Evolutionary conservation across 2,113 vertebrate genomes (phyloP).

Genomic region (Alligator mississippiensis): DNA sequence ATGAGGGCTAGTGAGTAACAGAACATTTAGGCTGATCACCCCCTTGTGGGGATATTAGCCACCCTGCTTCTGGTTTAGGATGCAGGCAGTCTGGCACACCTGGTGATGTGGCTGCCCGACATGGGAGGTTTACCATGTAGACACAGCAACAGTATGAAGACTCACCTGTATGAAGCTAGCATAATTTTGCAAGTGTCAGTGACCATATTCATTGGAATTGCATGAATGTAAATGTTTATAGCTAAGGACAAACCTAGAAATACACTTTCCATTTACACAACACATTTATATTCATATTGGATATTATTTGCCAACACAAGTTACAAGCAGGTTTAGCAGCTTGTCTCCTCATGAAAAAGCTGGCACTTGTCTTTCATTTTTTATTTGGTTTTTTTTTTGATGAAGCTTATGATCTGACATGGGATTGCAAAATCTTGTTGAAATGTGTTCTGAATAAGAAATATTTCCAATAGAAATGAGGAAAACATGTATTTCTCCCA

Average conservation of each 20-base stretch:
- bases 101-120: too few relatives aligned
- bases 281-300: constrained; percentile 39
- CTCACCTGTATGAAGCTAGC: neutral
- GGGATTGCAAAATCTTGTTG: constrained; percentile 9
- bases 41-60: too few relatives aligned
- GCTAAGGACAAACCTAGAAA: constrained; percentile 39
- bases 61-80: too few relatives aligned
- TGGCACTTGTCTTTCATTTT: constrained; percentile 52
- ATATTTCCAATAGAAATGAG: neutral
- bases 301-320: constrained; percentile 63
- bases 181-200: neutral
- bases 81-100: too few relatives aligned
- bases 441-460: constrained; percentile 31
- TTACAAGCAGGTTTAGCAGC: constrained; percentile 59
- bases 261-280: constrained; percentile 59
- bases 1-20: neutral
- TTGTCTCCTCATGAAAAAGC: constrained; percentile 23
- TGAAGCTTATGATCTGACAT: neutral
- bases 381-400: constrained; percentile 24
- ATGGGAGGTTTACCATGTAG: too few relatives aligned
- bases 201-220: neutral
- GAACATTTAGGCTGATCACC: too few relatives aligned
- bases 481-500: neutral
- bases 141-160: neutral
- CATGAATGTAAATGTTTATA: neutral